Conservation (phyloP, 2,888 invertebrate genomes). For the Odiellus spinosus region DNA sequence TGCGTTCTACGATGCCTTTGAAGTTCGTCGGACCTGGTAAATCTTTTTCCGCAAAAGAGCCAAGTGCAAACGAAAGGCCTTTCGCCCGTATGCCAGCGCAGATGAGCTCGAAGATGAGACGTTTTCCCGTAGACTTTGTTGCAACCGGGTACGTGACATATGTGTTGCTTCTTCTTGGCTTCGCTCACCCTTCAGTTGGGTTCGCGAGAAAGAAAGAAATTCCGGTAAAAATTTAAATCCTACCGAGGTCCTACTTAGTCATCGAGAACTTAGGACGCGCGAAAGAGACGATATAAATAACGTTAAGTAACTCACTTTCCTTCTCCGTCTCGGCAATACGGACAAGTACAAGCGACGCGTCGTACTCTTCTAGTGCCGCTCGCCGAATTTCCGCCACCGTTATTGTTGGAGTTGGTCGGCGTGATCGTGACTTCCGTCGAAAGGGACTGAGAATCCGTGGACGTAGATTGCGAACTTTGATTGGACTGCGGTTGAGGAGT, state of each 20-base stretch:
- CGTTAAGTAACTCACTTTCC: conserved; percentile 35
- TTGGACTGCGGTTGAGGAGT: conserved; percentile 10
- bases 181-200: conserved; percentile 11
- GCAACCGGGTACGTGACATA: conserved; percentile 91
- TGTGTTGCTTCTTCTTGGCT: conserved; percentile 49
- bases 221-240: too few species aligned
- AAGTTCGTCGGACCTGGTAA: conserved; percentile 88
- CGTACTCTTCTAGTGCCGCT: conserved; percentile 29
- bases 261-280: too few species aligned
- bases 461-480: conserved; percentile 8
- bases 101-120: conserved; percentile 92
- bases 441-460: not conserved
- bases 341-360: conserved; percentile 93
- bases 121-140: conserved; percentile 84
- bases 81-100: conserved; percentile 96
- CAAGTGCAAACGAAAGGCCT: conserved; percentile 93
- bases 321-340: conserved; percentile 96
- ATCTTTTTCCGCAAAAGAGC: conserved; percentile 92
- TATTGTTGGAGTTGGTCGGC: not conserved
- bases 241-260: too few species aligned
- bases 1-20: conserved; percentile 90
- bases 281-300: too few species aligned
- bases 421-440: not conserved
- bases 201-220: not conserved
- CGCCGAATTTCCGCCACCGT: conserved; percentile 2